phyloP scores from a whole-genome alignment of 2,888 invertebrate genomes.

The Nasonovia ribisnigri region DNA sequence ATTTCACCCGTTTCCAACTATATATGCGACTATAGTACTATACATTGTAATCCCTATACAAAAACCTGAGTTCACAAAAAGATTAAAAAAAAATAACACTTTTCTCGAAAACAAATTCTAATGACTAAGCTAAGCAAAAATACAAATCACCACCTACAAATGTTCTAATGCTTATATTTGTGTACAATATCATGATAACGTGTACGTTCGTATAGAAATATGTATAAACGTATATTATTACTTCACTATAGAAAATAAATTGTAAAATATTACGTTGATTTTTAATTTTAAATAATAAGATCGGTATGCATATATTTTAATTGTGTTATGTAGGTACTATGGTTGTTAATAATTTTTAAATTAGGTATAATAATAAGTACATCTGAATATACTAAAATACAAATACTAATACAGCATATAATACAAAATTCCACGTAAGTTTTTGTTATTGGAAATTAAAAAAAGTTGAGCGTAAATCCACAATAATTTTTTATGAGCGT shows the following conservation, averaged over 20 bases:
- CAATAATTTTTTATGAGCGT: no score
- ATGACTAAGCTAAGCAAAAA: neutral
- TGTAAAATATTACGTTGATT: neutral
- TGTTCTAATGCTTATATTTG: neutral
- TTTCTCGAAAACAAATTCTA: neutral
- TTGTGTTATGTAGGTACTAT: neutral
- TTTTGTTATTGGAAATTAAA: no score
- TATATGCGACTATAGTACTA: neutral
- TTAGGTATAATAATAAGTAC: neutral
- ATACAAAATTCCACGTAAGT: no score
- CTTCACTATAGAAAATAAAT: neutral
- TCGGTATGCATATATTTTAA: neutral
- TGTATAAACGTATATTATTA: neutral
- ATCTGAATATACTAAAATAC: no score
- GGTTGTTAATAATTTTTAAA: neutral
- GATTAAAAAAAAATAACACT: neutral
- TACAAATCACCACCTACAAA: neutral
- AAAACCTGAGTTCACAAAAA: neutral
- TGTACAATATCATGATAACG: neutral
- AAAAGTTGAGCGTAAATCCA: no score
- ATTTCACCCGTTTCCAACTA: constrained; percentile 34
- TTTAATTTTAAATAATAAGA: neutral
- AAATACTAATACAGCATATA: no score
- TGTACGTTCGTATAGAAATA: neutral
- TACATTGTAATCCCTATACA: neutral